Evolutionary conservation across 1,140 invertebrate genomes (phyloP).

Genomic region (Drosophila mayri): DNA sequence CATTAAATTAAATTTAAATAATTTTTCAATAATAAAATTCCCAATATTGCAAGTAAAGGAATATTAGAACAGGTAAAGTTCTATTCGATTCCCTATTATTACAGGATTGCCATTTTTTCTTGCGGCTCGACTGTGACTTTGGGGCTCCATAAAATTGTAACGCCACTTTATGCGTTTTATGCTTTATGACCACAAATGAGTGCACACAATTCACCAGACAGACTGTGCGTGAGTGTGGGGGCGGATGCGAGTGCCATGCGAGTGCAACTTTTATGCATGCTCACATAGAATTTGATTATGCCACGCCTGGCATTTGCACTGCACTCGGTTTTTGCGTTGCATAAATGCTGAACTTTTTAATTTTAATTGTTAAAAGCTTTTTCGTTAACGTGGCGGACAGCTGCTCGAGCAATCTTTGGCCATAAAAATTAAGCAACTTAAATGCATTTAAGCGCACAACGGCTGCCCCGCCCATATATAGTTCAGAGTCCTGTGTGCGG

Average conservation of each 20-base stretch:
- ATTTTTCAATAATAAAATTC: not conserved
- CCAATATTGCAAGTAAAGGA: not conserved
- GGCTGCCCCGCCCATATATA: conserved; percentile 23
- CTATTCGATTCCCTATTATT: conserved; percentile 3
- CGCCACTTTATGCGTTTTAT: conserved; percentile 82
- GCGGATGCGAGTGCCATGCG: conserved; percentile 27
- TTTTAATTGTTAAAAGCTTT: conserved; percentile 84
- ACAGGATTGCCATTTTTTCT: conserved; percentile 12
- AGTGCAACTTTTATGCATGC: conserved; percentile 73
- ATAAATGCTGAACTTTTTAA: conserved; percentile 83
- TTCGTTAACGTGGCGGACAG: conserved; percentile 56
- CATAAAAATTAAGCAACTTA: conserved; percentile 70
- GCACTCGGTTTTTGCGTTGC: conserved; percentile 47
- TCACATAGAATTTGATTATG: conserved; percentile 80
- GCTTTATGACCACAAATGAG: conserved; percentile 83
- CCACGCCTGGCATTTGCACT: conserved; percentile 66
- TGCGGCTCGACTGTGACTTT: conserved; percentile 64
- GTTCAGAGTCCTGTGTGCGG: conserved; percentile 21
- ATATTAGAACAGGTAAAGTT: conserved; percentile 26
- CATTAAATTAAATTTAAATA: not conserved
- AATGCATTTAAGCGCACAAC: conserved; percentile 76
- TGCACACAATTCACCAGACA: conserved; percentile 66
- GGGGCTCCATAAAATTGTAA: conserved; percentile 78
- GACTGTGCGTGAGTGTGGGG: conserved; percentile 25
- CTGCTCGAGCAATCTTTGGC: conserved; percentile 26